phyloP scores from a whole-genome alignment of 1,140 invertebrate species.

The Ganaspis sp. region DNA sequence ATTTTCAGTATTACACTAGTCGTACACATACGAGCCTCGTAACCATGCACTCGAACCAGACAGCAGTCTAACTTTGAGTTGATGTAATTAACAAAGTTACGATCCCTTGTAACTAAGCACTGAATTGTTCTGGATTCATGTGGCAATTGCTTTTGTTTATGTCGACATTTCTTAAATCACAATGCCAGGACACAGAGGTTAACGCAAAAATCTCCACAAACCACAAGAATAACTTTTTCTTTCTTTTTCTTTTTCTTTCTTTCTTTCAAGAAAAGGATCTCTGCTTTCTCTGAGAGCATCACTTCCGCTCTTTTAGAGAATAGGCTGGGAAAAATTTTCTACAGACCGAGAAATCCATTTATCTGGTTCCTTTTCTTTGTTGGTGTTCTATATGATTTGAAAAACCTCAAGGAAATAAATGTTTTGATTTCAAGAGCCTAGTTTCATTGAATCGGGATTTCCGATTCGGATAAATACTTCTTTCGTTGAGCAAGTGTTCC shows the following conservation, averaged over 20 bases:
- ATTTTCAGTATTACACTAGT: constrained; percentile 8
- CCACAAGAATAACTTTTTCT: constrained; percentile 21
- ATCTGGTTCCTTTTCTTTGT: constrained; percentile 5
- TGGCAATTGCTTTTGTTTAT: constrained; percentile 10
- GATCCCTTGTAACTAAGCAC: constrained; percentile 12
- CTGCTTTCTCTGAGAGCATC: constrained; percentile 40
- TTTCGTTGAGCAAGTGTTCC: background rate
- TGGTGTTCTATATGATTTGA: background rate
- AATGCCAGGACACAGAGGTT: background rate
- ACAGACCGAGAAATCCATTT: background rate
- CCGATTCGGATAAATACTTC: background rate
- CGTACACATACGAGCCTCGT: background rate
- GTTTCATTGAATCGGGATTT: constrained; percentile 9
- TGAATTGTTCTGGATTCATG: constrained; percentile 25
- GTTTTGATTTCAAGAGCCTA: background rate
- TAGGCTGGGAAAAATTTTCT: background rate
- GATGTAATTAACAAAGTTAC: constrained; percentile 54
- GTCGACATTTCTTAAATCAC: constrained; percentile 9
- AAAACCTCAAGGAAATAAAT: constrained; percentile 14
- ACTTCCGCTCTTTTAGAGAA: constrained; percentile 12
- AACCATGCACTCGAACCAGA: constrained; percentile 36
- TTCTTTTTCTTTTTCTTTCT: constrained; percentile 2
- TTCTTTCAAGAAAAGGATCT: constrained; percentile 32
- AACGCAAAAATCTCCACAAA: background rate
- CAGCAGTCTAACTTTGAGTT: constrained; percentile 50